A percentile compares a stretch with the other conserved stretches of the same genome.
Conservation (phyloP, 2,888 invertebrate species). For the Caenorhabditis afra region DNA sequence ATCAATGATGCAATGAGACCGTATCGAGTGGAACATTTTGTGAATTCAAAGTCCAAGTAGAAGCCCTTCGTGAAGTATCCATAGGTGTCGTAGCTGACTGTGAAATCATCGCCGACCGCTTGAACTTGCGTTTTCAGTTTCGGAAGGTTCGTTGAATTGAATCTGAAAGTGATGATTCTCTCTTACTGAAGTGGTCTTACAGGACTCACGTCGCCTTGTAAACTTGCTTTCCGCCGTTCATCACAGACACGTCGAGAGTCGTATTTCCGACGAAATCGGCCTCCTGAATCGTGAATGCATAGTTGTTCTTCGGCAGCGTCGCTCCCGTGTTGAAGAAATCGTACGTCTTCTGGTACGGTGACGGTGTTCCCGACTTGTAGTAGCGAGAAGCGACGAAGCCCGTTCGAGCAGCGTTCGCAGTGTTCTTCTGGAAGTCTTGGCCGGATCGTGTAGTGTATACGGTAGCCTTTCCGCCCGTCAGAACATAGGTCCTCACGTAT, state of each 20-base stretch:
- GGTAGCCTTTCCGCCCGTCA: constrained; percentile 8
- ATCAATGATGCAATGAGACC: background rate
- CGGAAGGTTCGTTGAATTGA: constrained; percentile 12
- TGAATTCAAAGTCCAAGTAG: constrained; percentile 20
- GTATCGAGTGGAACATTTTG: constrained; percentile 12
- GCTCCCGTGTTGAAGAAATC: constrained; percentile 4
- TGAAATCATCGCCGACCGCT: constrained; percentile 13
- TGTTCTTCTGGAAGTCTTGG: background rate
- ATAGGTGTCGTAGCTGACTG: constrained; percentile 14
- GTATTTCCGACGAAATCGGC: constrained; percentile 42
- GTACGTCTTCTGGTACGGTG: background rate
- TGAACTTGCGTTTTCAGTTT: background rate
- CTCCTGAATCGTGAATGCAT: constrained; percentile 4
- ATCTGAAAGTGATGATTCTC: background rate
- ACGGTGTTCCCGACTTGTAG: constrained; percentile 20
- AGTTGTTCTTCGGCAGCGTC: background rate
- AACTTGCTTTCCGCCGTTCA: background rate
- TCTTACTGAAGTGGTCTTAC: background rate
- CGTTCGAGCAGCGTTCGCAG: constrained; percentile 12
- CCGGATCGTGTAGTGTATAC: background rate
- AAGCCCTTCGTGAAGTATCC: constrained; percentile 23
- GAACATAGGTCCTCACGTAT: constrained; percentile 35
- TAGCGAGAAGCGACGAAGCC: constrained; percentile 41
- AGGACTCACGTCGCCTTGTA: constrained; percentile 23
- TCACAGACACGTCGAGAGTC: constrained; percentile 3